Evolutionary conservation across 2,888 invertebrate species (phyloP).

Genomic region (Oegoconia quadripuncta): DNA sequence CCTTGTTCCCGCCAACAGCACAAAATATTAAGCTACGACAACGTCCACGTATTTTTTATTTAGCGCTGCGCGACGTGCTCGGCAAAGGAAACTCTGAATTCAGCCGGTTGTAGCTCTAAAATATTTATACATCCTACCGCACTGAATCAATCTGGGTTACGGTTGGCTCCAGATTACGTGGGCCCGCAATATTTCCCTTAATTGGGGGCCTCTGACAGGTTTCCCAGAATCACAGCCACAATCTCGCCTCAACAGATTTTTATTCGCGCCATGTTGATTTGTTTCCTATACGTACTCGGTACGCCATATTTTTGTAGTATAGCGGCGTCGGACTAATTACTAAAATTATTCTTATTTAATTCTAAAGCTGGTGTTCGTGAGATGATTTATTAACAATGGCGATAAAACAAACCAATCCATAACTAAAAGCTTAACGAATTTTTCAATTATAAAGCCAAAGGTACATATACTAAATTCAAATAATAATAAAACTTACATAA

Average conservation of each 20-base stretch:
- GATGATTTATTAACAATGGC: too few species aligned
- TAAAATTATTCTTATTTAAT: too few species aligned
- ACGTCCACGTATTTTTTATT: conserved; percentile 42
- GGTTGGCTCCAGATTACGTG: conserved; percentile 39
- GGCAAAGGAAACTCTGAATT: conserved; percentile 37
- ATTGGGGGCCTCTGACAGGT: conserved; percentile 36
- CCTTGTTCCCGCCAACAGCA: conserved; percentile 15
- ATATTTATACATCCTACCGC: conserved; percentile 48
- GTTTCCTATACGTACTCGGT: too few species aligned
- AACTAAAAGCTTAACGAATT: too few species aligned
- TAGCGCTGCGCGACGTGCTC: conserved; percentile 30
- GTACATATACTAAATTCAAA: too few species aligned
- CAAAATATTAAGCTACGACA: conserved; percentile 22
- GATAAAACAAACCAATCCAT: too few species aligned
- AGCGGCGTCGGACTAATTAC: neutral
- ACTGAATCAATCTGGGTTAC: conserved; percentile 51
- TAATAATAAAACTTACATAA: too few species aligned
- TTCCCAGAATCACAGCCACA: too few species aligned
- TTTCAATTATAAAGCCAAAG: too few species aligned
- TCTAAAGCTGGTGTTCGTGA: too few species aligned
- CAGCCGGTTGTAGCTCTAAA: conserved; percentile 37
- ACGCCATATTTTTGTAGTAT: too few species aligned
- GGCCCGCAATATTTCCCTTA: conserved; percentile 48
- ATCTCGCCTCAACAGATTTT: conserved; percentile 26
- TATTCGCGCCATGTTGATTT: conserved; percentile 19